phyloP scores from a whole-genome alignment of 2,113 vertebrate species.

The Sorex fumeus region DNA sequence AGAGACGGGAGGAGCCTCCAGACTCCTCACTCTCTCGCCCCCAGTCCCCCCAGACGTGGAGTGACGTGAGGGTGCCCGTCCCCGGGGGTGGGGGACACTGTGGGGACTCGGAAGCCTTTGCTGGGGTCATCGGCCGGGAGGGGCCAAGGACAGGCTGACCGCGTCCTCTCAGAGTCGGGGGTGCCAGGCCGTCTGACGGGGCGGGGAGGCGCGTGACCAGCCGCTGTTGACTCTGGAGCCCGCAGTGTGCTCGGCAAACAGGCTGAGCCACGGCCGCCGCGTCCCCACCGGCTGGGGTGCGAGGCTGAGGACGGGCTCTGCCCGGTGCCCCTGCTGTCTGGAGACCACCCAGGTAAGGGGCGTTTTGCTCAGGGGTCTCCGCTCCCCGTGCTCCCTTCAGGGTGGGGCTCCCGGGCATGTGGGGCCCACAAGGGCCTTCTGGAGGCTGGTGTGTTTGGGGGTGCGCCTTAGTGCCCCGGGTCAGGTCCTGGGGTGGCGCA shows the following conservation, averaged over 20 bases:
- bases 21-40: no score
- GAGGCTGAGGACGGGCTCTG: not conserved
- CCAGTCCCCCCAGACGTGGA: not conserved
- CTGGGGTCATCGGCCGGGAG: not conserved
- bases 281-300: not conserved
- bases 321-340: no score
- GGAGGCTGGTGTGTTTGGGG: no score
- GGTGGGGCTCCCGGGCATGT: no score
- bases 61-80: not conserved
- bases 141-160: not conserved
- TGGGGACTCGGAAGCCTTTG: no score
- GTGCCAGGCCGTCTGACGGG: not conserved
- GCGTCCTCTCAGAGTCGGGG: not conserved
- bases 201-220: not conserved
- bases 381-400: no score
- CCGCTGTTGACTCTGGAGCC: constrained; percentile 19
- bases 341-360: no score
- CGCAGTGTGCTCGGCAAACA: constrained; percentile 49
- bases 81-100: not conserved
- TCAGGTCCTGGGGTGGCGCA: no score
- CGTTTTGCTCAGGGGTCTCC: no score
- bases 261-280: not conserved
- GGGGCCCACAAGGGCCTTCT: no score
- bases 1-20: no score
- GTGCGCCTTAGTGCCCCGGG: no score